Percentiles rank a stretch among this genome's conserved stretches.
phyloP scores from a whole-genome alignment of 64 coral and sea anemone genomes.

The Catalaphyllia jardinei region DNA sequence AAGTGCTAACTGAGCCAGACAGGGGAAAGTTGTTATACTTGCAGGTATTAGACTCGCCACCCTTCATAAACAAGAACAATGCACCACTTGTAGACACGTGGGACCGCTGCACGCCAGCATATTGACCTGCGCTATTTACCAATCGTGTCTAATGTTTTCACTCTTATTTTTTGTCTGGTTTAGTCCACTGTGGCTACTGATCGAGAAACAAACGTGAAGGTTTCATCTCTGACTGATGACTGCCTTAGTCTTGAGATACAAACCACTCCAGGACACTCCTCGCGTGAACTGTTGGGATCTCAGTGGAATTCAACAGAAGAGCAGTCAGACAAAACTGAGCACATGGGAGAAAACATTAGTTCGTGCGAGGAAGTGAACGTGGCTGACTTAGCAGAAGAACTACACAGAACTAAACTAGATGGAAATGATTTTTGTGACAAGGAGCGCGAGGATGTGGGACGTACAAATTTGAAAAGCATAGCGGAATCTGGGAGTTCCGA shows the following conservation, averaged over 20 bases:
- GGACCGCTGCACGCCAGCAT: not conserved
- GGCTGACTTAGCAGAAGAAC: not conserved
- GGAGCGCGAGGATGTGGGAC: not conserved
- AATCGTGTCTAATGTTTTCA: not conserved
- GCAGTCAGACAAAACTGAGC: not conserved
- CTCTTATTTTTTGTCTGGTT: not conserved
- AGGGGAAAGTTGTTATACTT: not conserved
- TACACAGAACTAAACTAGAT: not conserved
- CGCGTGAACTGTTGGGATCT: not conserved
- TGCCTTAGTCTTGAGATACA: constrained; percentile 12
- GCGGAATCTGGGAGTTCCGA: not conserved
- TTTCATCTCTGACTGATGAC: constrained; percentile 17
- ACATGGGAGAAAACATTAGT: constrained; percentile 12
- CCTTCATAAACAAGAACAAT: not conserved
- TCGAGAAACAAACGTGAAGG: not conserved
- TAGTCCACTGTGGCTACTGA: not conserved
- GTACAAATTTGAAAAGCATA: not conserved
- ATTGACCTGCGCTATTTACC: not conserved
- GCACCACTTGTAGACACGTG: not conserved
- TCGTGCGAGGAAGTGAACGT: constrained; percentile 23
- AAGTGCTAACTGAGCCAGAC: too few species aligned
- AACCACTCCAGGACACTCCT: not conserved
- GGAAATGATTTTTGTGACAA: not conserved
- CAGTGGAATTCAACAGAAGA: not conserved
- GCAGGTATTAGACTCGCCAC: not conserved